Percentiles rank a stretch among this genome's conserved stretches.
These are phyloP conservation scores for Trematomus bernacchii DNA, from an alignment of 2,797 vertebrate genomes.

Conservation along the genomic window DNA sequence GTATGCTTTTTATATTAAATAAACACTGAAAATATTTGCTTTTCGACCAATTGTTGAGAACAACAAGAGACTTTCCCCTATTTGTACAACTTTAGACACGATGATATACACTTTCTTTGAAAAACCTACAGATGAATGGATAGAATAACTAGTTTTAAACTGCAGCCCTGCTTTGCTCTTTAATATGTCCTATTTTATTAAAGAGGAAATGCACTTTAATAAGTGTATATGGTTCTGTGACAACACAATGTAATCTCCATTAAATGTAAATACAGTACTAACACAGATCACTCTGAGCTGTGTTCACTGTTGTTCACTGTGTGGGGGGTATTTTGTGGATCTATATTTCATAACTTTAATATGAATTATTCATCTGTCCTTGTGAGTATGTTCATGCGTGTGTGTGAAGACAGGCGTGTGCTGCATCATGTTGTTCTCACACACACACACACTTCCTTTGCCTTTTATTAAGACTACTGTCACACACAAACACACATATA, in stretches of 20 bases:
- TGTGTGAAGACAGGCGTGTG: slow-evolving; percentile 17
- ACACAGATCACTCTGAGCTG: neutral
- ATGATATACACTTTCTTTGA: too few species aligned
- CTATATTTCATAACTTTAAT: slow-evolving; percentile 60
- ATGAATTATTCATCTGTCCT: slow-evolving; percentile 49
- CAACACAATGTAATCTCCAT: too few species aligned
- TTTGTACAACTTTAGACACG: too few species aligned
- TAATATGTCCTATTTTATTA: neutral
- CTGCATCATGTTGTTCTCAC: neutral
- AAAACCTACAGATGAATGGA: too few species aligned
- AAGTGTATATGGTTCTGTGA: neutral
- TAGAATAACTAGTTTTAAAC: neutral
- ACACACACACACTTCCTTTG: neutral
- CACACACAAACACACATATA: neutral
- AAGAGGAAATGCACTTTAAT: neutral
- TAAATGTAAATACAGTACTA: neutral
- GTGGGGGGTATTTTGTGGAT: neutral
- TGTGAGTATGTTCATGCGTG: slow-evolving; percentile 34
- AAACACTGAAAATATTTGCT: too few species aligned
- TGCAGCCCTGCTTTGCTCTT: neutral
- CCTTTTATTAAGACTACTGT: slow-evolving; percentile 1
- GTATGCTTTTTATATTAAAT: too few species aligned
- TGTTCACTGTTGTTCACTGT: neutral
- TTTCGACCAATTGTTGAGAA: too few species aligned
- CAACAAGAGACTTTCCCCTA: too few species aligned